Base-by-base conservation (phyloP, 2,888 invertebrate genomes). In the Pedicia rivosa region DNA sequence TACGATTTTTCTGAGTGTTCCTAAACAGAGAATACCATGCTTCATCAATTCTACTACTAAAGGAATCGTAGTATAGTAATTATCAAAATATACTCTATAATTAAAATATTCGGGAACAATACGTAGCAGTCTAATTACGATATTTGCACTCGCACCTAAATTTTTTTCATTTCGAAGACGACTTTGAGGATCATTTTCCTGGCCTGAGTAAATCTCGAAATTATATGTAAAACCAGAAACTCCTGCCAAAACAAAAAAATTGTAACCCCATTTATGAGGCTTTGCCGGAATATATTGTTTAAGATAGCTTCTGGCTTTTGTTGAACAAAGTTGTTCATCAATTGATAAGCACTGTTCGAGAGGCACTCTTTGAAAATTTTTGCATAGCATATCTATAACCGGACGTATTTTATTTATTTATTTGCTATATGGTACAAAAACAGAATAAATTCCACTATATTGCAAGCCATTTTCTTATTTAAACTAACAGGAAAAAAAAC, bases 211-310 rank as follows among this genome's bases (percentile, higher is more conserved):
- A 10, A 44, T 39, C 28, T 46, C 44, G 36, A 48, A 45, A 25
- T 45, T 45, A 28, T 44, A 47, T 8, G 38, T 39, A 40, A 43
- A 48, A 17, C 46, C 49, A 7, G 34, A 36, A 27, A 39, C 34
- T 24, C 42, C 46, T 36, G 42, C 42, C 19, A 45, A 29, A 9
- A 43, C 40, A 28, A 45, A 47, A 2, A 47, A 35, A 34, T 47
- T 48, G 30, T 43, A 47, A 12, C 46, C 44, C 44, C 43, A 47
- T 41, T 47, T 48, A 37, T 48, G 40, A 4, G 46, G 46, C 39
- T 48, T 48, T 22, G 32, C 33, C 14, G 43, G 42, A n/a, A n/a
- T n/a, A n/a, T n/a, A n/a, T n/a, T n/a, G n/a, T n/a, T n/a, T n/a
- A n/a, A n/a, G n/a, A n/a, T n/a, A n/a, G n/a, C n/a, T n/a, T n/a